Conservation (phyloP, 2,113 vertebrate species). For the Upupa epops region DNA sequence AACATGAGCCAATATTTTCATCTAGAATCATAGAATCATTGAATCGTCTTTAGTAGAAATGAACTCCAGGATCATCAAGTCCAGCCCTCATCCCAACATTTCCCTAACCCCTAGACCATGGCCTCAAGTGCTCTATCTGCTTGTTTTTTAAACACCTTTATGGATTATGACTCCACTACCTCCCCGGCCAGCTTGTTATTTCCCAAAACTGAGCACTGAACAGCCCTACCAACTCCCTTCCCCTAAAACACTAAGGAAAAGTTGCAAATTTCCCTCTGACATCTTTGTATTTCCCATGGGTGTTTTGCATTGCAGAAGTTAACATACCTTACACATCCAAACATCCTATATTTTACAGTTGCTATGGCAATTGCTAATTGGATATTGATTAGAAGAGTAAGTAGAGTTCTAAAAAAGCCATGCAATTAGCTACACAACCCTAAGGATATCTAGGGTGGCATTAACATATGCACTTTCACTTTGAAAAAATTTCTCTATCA, state of each 20-base stretch:
- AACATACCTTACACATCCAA: background rate
- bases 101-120: too few relatives aligned
- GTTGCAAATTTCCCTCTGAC: background rate
- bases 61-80: too few relatives aligned
- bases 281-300: slow-evolving; percentile 3
- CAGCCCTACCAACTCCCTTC: background rate
- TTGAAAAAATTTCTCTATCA: background rate
- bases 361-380: slow-evolving; percentile 21
- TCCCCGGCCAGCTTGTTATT: background rate
- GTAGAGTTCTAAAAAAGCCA: slow-evolving; percentile 1
- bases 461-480: background rate
- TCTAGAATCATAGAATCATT: too few relatives aligned
- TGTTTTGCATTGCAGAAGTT: background rate
- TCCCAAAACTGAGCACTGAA: background rate
- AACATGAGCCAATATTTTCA: background rate
- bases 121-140: too few relatives aligned
- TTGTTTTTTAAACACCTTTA: too few relatives aligned
- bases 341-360: slow-evolving; percentile 24
- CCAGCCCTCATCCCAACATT: too few relatives aligned
- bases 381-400: slow-evolving; percentile 42
- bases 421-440: background rate
- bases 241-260: background rate
- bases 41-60: too few relatives aligned
- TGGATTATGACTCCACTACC: too few relatives aligned
- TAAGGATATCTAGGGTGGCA: background rate